Evolutionary conservation across 2,888 invertebrate genomes (phyloP), one percentile per base, ranked within the genome.

Genomic region (Tinea trinotella): DNA sequence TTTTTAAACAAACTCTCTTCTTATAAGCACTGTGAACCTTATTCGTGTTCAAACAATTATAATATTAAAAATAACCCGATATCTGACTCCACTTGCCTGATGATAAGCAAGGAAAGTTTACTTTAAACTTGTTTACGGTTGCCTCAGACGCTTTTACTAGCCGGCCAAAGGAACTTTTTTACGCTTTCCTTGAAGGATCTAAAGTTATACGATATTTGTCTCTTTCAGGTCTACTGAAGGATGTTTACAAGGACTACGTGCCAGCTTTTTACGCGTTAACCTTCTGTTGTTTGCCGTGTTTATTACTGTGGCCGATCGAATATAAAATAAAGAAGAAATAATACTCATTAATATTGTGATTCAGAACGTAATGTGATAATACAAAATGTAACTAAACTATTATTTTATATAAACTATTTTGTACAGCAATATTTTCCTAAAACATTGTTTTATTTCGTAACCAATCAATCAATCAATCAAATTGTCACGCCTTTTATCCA

Each of bases 181-280:
- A n/a, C n/a, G n/a, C n/a, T n/a, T n/a, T n/a, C n/a, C n/a, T n/a
- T n/a, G n/a, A n/a, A n/a, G n/a, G n/a, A n/a, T n/a, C n/a, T n/a
- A n/a, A n/a, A n/a, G n/a, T n/a, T n/a, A n/a, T 24, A 7, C 5
- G 9, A 7, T 24, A 24, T 9, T 24, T 36, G 7, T 52, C 57
- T 55, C 36, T 74, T 75, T 5, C 72, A 84, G 84, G 84, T 30
- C 48, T 75, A 10, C 55, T 84, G 18, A 82, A 76, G 57, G 84
- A 85, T 54, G 54, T 68, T 0, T 76, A 74, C 53, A 59, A 65
- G 36, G 81, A 82, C 54, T 85, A 76, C 56, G 60, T 69, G 1
- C 81, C 81, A 12, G 75, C 81, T 0, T 83, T 85, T 59, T 82
- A 82, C 60, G 77, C 73, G 0, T 57, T 85, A 19, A 63, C 70